A percentile compares a stretch with the other conserved stretches of the same genome.
Evolutionary conservation across 2,113 vertebrate genomes (phyloP).

Genomic region (Edolisoma coerulescens): DNA sequence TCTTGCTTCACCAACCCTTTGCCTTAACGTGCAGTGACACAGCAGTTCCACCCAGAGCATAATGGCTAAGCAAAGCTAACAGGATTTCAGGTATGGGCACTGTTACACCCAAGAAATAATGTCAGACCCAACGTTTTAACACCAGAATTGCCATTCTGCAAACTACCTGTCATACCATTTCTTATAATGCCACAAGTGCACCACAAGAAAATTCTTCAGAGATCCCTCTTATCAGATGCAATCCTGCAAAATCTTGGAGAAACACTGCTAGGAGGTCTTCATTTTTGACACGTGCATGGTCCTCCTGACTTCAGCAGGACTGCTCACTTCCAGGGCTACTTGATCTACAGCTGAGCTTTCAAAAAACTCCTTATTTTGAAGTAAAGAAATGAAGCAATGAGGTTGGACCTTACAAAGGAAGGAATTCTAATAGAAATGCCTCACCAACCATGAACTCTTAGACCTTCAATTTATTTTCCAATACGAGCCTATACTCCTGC

Average conservation of each 20-base stretch:
- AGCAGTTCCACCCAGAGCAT: background rate
- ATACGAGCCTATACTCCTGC: background rate
- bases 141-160: background rate
- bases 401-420: background rate
- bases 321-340: background rate
- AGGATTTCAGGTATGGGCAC: rapidly evolving
- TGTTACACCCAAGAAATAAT: background rate
- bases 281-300: background rate
- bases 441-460: background rate
- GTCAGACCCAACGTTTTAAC: background rate
- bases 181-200: background rate
- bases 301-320: background rate
- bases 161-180: background rate
- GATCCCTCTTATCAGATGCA: rapidly evolving
- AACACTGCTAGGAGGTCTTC: background rate
- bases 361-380: background rate
- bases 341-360: background rate
- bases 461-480: background rate
- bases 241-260: background rate
- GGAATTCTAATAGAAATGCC: background rate
- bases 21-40: background rate
- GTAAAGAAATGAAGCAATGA: background rate
- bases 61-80: background rate
- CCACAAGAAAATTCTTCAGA: background rate
- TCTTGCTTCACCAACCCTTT: background rate